phyloP scores from a whole-genome alignment of 2,888 invertebrate species.

The Calephelis perditalis region DNA sequence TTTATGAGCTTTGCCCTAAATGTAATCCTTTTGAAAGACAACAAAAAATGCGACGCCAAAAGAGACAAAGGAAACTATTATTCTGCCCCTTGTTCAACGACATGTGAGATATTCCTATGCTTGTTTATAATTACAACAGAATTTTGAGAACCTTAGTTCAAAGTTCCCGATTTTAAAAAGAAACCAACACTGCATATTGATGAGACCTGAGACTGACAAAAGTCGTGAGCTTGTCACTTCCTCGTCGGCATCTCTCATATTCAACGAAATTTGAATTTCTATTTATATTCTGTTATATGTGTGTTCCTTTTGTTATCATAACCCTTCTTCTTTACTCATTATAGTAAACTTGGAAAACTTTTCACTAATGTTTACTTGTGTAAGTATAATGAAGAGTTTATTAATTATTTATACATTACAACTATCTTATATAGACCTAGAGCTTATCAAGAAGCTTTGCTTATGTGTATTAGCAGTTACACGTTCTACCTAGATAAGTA shows the following conservation, averaged over 20 bases:
- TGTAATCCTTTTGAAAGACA: background rate
- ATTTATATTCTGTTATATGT: conserved; percentile 20
- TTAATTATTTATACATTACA: no score
- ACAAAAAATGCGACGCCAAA: background rate
- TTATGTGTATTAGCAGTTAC: no score
- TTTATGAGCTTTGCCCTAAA: no score
- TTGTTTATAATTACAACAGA: conserved; percentile 16
- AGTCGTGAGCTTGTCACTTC: conserved; percentile 34
- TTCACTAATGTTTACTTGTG: no score
- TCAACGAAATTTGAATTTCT: conserved; percentile 26
- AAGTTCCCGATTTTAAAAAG: conserved; percentile 30
- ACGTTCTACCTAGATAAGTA: no score
- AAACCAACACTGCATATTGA: conserved; percentile 37
- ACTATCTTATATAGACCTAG: no score
- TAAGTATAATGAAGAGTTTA: no score
- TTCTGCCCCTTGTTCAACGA: background rate
- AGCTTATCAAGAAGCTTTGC: no score
- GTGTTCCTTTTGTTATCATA: background rate
- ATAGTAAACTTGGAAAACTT: no score
- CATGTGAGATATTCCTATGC: background rate
- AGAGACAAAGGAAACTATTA: conserved; percentile 1
- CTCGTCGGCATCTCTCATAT: conserved; percentile 30
- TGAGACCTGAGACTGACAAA: conserved; percentile 35
- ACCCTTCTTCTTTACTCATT: background rate
- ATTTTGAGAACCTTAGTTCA: conserved; percentile 29